Conservation (phyloP, 2,797 vertebrate genomes). For the Eospalax fontanierii region DNA sequence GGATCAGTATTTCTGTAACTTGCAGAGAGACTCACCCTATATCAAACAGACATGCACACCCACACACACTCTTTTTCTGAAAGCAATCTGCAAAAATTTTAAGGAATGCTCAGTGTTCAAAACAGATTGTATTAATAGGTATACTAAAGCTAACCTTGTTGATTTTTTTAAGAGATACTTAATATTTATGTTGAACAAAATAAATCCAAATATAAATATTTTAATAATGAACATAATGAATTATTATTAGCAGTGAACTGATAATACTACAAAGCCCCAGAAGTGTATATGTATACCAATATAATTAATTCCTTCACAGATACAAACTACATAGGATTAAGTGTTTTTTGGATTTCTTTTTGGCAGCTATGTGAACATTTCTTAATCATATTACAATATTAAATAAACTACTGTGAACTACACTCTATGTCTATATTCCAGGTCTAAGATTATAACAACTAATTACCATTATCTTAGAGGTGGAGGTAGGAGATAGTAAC, state of each 20-base stretch:
- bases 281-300: background rate
- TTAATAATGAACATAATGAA: background rate
- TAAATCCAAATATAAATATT: background rate
- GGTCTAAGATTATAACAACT: background rate
- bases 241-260: background rate
- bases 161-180: background rate
- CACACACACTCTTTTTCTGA: background rate
- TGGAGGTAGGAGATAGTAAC: background rate
- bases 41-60: background rate
- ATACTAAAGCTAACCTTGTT: slow-evolving; percentile 44
- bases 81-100: slow-evolving; percentile 9
- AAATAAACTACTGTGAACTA: background rate
- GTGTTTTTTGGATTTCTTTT: background rate
- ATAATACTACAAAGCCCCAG: background rate
- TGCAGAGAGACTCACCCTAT: background rate
- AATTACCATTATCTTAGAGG: background rate
- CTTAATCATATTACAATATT: slow-evolving; percentile 1
- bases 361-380: background rate
- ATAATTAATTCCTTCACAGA: background rate
- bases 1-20: background rate
- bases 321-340: background rate
- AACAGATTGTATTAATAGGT: background rate
- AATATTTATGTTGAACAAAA: background rate
- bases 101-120: slow-evolving; percentile 2
- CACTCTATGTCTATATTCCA: background rate